phyloP scores from a whole-genome alignment of 2,113 vertebrate species.

The Perca flavescens region DNA sequence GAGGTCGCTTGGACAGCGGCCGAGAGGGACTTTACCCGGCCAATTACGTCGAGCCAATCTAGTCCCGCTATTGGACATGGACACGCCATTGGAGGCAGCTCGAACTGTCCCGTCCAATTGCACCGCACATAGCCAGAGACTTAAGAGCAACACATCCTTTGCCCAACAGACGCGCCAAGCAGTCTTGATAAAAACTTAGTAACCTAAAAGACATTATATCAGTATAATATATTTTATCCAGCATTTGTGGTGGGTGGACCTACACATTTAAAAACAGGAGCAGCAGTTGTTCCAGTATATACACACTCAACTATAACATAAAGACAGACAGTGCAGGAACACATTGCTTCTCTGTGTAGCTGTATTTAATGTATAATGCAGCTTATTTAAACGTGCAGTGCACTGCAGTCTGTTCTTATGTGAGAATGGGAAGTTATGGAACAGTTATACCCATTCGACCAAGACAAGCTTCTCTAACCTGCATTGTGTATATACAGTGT shows the following conservation, averaged over 20 bases:
- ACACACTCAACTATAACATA: constrained; percentile 74
- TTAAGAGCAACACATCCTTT: constrained; percentile 83
- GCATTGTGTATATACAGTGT: constrained; percentile 82
- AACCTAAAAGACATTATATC: constrained; percentile 82
- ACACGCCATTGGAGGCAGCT: constrained; percentile 83
- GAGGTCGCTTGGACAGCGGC: constrained; percentile 95
- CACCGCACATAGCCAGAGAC: constrained; percentile 86
- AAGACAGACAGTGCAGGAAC: constrained; percentile 82
- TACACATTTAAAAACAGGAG: constrained; percentile 70
- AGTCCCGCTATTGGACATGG: constrained; percentile 77
- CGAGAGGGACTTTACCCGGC: constrained; percentile 96
- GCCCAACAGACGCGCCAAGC: constrained; percentile 83
- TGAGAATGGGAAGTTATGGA: constrained; percentile 76
- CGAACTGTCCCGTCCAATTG: constrained; percentile 82
- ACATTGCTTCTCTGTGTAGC: constrained; percentile 79
- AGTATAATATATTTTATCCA: constrained; percentile 82
- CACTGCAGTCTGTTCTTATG: constrained; percentile 69
- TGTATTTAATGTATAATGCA: constrained; percentile 77
- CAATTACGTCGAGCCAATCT: constrained; percentile 98
- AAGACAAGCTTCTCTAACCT: constrained; percentile 78
- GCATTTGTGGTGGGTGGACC: constrained; percentile 75
- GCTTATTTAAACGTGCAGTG: constrained; percentile 71
- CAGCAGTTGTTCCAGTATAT: constrained; percentile 78
- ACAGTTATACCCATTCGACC: constrained; percentile 69
- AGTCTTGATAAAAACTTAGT: constrained; percentile 84